A percentile compares a stretch with the other conserved stretches of the same genome.
phyloP scores from a whole-genome alignment of 2,888 invertebrate genomes.

The Pristionchus arcanus region DNA sequence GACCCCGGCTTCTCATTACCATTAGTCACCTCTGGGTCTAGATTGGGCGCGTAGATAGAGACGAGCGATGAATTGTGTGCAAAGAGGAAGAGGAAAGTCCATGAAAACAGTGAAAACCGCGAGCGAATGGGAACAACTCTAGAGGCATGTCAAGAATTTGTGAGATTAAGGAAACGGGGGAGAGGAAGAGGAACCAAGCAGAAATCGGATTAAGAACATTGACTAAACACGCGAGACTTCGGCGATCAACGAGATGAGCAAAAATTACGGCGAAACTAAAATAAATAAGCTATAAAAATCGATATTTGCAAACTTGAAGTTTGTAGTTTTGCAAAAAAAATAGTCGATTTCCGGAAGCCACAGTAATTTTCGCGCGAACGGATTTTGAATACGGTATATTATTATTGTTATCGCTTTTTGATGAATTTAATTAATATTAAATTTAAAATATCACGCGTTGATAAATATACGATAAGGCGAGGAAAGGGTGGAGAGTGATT shows the following conservation, averaged over 20 bases:
- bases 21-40: conserved; percentile 11
- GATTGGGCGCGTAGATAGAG: conserved; percentile 12
- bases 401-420: not conserved
- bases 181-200: not conserved
- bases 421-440: not conserved
- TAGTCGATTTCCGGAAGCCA: not conserved
- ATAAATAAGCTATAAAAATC: conserved; percentile 3
- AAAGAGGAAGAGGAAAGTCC: not conserved
- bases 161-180: conserved; percentile 27
- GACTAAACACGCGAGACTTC: conserved; percentile 49
- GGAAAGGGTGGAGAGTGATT: conserved; percentile 2
- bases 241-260: conserved; percentile 13
- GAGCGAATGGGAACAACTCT: conserved; percentile 19
- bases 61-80: not conserved
- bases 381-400: not conserved
- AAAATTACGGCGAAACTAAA: not conserved
- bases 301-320: not conserved
- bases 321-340: not conserved
- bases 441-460: not conserved
- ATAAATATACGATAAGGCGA: conserved; percentile 28
- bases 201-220: conserved; percentile 46
- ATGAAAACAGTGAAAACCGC: conserved; percentile 32
- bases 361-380: not conserved
- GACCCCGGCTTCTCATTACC: conserved; percentile 32
- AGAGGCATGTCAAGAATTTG: conserved; percentile 31